Conservation (phyloP, 2,888 invertebrate genomes). For the Stomorhina lunata region DNA sequence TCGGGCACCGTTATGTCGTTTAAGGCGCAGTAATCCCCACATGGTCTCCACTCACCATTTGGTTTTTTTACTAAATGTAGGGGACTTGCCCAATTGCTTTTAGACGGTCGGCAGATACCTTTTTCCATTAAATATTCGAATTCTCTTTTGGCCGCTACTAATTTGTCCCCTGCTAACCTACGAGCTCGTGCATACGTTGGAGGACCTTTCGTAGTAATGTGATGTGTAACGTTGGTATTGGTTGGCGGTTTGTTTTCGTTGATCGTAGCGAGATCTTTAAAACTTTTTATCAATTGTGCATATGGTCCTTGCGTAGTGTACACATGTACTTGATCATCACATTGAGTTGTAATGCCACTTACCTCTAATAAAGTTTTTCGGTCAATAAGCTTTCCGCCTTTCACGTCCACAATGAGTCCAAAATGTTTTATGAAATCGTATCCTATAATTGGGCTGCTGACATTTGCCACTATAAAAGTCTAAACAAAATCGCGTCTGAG, state of each 20-base stretch:
- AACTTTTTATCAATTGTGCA: background rate
- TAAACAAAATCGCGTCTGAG: conserved; percentile 22
- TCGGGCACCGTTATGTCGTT: background rate
- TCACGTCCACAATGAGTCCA: conserved; percentile 35
- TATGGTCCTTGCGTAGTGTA: background rate
- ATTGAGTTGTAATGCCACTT: background rate
- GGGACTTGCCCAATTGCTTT: background rate
- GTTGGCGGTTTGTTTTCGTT: conserved; percentile 10
- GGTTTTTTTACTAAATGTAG: background rate
- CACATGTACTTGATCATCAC: background rate
- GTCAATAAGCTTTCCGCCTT: conserved; percentile 9
- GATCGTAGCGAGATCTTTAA: conserved; percentile 4
- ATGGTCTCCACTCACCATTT: background rate
- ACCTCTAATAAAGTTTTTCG: background rate
- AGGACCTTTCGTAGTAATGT: conserved; percentile 5
- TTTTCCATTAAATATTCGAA: conserved; percentile 4
- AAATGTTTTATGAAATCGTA: conserved; percentile 38
- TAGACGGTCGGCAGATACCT: conserved; percentile 4
- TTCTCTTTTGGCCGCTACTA: background rate
- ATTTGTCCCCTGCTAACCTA: background rate
- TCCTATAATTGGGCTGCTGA: conserved; percentile 44
- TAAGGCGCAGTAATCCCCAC: background rate
- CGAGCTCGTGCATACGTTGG: background rate
- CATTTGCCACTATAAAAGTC: conserved; percentile 48
- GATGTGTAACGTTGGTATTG: background rate